A percentile compares a stretch with the other conserved stretches of the same genome.
Conservation (phyloP, 2,888 invertebrate species). For the Odontocolon sp. region DNA sequence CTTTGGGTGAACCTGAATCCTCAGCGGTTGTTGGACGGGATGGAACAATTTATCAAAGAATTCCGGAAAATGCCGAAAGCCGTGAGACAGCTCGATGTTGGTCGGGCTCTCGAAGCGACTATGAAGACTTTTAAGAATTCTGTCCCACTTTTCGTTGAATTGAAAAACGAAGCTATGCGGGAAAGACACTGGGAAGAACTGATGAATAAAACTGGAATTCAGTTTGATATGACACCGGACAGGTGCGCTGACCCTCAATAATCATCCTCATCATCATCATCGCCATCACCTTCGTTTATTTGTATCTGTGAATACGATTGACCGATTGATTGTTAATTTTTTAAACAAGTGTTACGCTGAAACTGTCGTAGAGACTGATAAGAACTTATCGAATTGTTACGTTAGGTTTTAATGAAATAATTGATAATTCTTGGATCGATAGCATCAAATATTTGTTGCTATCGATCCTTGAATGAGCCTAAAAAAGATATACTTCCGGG, state of each 20-base stretch:
- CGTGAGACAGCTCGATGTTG: constrained; percentile 84
- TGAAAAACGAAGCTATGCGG: constrained; percentile 95
- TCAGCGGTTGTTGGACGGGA: constrained; percentile 91
- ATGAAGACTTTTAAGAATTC: constrained; percentile 95
- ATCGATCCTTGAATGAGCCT: constrained; percentile 24
- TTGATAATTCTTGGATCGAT: constrained; percentile 30
- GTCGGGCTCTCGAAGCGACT: constrained; percentile 87
- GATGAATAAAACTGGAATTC: constrained; percentile 91
- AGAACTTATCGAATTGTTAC: background rate
- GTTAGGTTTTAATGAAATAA: background rate
- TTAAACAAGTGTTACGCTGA: background rate
- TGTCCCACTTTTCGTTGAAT: constrained; percentile 93
- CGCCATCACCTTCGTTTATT: background rate
- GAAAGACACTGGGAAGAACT: constrained; percentile 95
- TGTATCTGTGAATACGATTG: background rate
- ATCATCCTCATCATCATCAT: constrained; percentile 25
- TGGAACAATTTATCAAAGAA: constrained; percentile 91
- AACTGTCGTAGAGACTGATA: constrained; percentile 43
- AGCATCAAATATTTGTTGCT: constrained; percentile 35
- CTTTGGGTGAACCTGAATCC: constrained; percentile 94
- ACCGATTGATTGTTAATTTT: background rate
- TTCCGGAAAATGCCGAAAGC: constrained; percentile 88
- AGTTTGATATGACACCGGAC: constrained; percentile 93
- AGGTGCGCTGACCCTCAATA: constrained; percentile 69
- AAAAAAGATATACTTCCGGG: background rate